Base-by-base conservation (phyloP, 2,888 invertebrate species). In the Anagyrus pseudococci region DNA sequence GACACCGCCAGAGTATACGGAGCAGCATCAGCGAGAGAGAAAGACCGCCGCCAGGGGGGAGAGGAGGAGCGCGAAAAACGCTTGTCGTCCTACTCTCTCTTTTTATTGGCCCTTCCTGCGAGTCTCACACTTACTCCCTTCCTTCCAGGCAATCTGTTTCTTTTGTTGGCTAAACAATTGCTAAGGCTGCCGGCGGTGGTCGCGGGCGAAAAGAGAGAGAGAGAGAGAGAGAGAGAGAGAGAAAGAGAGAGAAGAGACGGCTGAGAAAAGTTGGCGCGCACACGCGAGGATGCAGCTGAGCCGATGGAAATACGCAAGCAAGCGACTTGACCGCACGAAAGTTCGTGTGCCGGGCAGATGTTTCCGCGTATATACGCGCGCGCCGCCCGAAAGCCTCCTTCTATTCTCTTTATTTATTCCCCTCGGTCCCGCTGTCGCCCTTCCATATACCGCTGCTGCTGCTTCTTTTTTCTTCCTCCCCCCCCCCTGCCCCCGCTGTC, bases 121-220 rank as follows among this genome's bases (percentile, higher is more conserved):
- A 13, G 23, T 40, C 17, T 37, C 20, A 15, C 25, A 41, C 26
- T 7, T 23, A 4, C 20, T 8, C 25, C 13, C 17, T n/a, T 4
- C 20, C 46, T 15, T 20, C 4, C 44, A 29, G 41, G 46, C 55
- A 59, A 63, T 58, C 58, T 50, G 46, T 33, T 59, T 26, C 55
- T 50, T 63, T 63, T 63, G 63, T 58, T 17, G 15, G 40, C 40
- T 41, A 50, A 58, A 63, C 58, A 63, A 58, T 63, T 40, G 54
- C 25, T n/a, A 3, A 40, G 37, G 23, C 25, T 37, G 8, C 13
- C 13, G 15, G 33, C n/a, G 15, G 33, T 20, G 15, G 29, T 6
- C 7, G 19, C 7, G 17, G 44, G 2, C 23, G 19, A 20, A 22
- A 41, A 49, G 26, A 40, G 41, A 40, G 37, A 47, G 17, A 23